Evolutionary conservation across 2,113 vertebrate species (phyloP).

Genomic region (human): GRCh38 chr12:16983001-16983500

Average conservation of each 20-base stretch:
- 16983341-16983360: background rate
- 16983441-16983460: too few species aligned
- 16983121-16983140: background rate
- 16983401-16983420: background rate
- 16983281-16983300: background rate
- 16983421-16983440: background rate
- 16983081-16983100: background rate
- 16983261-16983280: background rate
- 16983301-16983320: background rate
- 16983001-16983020: background rate
- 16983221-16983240: background rate
- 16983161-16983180: background rate
- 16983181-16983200: rapidly evolving
- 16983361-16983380: background rate
- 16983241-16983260: background rate
- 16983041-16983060: background rate
- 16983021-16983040: background rate
- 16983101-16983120: background rate
- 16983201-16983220: background rate
- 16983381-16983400: background rate
- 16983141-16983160: background rate
- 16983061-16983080: background rate
- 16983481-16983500: too few species aligned
- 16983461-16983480: too few species aligned
- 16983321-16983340: background rate